Conservation (phyloP, 2,113 vertebrate species). For the Entomyzon cyanotis region DNA sequence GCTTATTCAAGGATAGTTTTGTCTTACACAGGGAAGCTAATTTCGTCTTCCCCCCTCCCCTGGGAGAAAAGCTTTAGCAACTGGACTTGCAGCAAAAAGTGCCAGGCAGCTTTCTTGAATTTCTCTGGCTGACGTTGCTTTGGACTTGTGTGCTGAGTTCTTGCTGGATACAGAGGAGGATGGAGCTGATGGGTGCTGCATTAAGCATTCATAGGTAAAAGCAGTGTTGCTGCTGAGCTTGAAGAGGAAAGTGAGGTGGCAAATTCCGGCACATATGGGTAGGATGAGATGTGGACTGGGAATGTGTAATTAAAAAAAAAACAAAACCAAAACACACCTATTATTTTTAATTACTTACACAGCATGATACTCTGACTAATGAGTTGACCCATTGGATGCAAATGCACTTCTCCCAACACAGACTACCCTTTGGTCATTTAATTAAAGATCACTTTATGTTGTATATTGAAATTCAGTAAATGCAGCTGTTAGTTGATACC, state of each 20-base stretch:
- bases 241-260: not conserved
- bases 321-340: not conserved
- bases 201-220: not conserved
- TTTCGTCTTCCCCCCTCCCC: not conserved
- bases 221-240: not conserved
- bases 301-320: not conserved
- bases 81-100: not conserved
- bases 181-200: not conserved
- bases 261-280: not conserved
- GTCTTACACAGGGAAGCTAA: not conserved
- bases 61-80: not conserved
- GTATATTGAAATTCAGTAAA: not conserved
- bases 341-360: not conserved
- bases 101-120: not conserved
- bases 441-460: not conserved
- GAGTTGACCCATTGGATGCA: not conserved
- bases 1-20: slow-evolving; percentile 27
- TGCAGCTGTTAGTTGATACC: fast-evolving
- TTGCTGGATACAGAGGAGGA: not conserved
- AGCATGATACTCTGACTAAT: not conserved
- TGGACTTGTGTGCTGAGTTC: not conserved
- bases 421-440: not conserved
- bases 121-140: not conserved
- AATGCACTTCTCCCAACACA: not conserved
- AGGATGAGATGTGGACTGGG: not conserved